Conservation (phyloP, 2,113 vertebrate species). For the Motacilla alba region DNA sequence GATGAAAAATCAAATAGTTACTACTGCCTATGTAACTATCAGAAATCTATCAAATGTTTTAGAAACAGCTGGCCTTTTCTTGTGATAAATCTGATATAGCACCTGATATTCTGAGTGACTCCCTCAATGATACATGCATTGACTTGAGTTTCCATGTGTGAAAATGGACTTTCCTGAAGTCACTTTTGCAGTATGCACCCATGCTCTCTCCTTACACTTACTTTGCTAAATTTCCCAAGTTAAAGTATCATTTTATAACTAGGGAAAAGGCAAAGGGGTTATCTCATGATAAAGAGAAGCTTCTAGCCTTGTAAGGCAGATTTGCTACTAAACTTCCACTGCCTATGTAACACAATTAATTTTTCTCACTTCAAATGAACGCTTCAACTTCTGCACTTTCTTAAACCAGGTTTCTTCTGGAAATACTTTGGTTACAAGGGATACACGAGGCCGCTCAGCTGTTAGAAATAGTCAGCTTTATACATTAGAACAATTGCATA, state of each 20-base stretch:
- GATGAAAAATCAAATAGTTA: background rate
- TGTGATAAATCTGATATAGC: background rate
- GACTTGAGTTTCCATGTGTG: background rate
- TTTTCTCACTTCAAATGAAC: background rate
- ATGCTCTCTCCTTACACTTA: background rate
- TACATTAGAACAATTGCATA: slow-evolving; percentile 9
- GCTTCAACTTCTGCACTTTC: background rate
- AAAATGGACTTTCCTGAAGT: background rate
- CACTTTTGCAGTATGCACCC: background rate
- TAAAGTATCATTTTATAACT: background rate
- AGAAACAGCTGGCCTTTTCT: background rate
- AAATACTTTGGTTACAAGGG: slow-evolving; percentile 55
- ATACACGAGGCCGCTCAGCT: slow-evolving; percentile 69
- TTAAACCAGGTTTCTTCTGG: slow-evolving; percentile 43
- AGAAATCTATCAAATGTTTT: background rate
- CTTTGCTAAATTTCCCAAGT: background rate
- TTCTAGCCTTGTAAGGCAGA: background rate
- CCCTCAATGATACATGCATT: background rate
- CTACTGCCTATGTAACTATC: background rate
- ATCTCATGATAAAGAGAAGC: background rate
- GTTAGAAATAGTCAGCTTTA: slow-evolving; percentile 70
- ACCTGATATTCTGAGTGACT: background rate
- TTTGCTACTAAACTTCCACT: background rate
- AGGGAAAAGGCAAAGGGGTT: background rate
- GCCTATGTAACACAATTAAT: background rate